Base-by-base conservation (phyloP, 2,113 vertebrate genomes). In the Plecotus auritus region DNA sequence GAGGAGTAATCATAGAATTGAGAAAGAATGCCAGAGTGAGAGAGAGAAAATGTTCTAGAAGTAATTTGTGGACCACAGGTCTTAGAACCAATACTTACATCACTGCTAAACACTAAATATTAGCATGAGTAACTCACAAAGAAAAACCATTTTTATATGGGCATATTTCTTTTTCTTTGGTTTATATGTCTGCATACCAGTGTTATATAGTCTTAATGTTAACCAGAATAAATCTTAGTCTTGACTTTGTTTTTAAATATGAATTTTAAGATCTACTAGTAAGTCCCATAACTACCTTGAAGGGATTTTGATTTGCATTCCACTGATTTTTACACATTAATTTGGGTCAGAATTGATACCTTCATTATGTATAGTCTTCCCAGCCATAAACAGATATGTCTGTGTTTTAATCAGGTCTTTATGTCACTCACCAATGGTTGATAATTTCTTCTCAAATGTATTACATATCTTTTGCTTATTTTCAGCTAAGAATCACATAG, bases 361-460 rank as follows among this genome's bases (percentile, higher is more conserved):
- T 81, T 92, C 30, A 47, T 86, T 18, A 51, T 54, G 8, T 35
- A 20, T 74, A 49, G 4, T 80, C 64, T 73, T 96, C 26, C 40
- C 22, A 67, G 51, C 18, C n/a, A 61, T 76, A 85, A 91, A 40
- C 13, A 81, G 59, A 28, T 94, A 47, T 74, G 11, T 51, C 49
- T 92, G 9, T 89, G 74, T 94, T 94, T 92, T 94, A 92, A 89
- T 61, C 51, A 51, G 13, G 26, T 90, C 64, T 70, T 77, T 95
- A 85, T 80, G 47, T 85, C 47, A 35, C 49, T 92, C 54, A 69
- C 12, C 28, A 91, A 47, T 42, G 45, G 17, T 54, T 92, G 56
- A 14, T 86, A 83, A 37, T 86, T 81, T 92, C 28, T 76, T 83
- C 16, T 77, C 4, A 86, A 61, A 54, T 47, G 30, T 59, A 78